phyloP scores from a whole-genome alignment of 2,113 vertebrate species.

The Leucoraja erinaceus region DNA sequence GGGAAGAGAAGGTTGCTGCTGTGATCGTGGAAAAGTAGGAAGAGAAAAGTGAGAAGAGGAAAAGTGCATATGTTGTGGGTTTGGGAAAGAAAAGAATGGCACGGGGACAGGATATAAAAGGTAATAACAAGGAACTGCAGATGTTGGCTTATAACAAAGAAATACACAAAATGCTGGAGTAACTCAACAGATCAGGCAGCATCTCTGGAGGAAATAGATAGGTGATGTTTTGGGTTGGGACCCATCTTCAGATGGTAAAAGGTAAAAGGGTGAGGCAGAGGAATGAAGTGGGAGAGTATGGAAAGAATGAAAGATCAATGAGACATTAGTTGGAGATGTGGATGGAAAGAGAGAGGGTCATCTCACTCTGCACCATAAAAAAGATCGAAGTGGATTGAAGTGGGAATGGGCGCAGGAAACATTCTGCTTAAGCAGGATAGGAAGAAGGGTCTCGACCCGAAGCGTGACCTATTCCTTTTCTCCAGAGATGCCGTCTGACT shows the following conservation, averaged over 20 bases:
- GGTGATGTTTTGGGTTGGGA: no score
- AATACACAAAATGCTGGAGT: no score
- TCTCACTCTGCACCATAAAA: background rate
- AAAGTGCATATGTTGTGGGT: background rate
- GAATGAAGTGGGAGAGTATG: background rate
- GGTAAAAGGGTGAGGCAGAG: background rate
- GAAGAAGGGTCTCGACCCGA: no score
- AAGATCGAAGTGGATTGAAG: background rate
- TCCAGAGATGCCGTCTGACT: no score
- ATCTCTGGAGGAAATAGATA: no score
- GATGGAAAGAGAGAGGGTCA: no score
- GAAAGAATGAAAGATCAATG: background rate
- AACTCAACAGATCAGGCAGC: no score
- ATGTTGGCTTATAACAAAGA: no score
- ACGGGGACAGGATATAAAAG: background rate
- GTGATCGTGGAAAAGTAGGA: background rate
- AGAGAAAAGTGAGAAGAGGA: background rate
- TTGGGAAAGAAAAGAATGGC: background rate
- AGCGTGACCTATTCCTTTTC: no score
- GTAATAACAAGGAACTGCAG: no score
- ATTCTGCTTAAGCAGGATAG: background rate
- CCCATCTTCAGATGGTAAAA: no score
- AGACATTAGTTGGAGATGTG: background rate
- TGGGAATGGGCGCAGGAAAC: background rate
- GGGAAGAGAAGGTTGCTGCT: background rate